Evolutionary conservation across 2,113 vertebrate species (phyloP), one percentile per base, ranked within the genome.

Genomic region (Trichomycterus rosablanca): DNA sequence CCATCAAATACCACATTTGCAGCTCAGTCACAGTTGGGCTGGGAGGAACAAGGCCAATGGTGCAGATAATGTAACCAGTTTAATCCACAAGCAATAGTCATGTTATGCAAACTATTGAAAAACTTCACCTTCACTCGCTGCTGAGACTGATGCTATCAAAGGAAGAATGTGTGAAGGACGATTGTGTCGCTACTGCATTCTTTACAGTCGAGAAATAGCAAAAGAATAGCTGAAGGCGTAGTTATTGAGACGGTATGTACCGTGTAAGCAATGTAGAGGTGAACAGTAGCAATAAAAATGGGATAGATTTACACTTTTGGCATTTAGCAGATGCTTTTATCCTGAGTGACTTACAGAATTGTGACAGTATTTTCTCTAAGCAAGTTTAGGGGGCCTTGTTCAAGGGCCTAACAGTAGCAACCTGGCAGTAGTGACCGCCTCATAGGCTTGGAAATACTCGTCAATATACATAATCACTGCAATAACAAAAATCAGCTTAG

Each of bases 101-200:
- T 43, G 52, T 40, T 64, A 63, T 71, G 62, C 48, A 56, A 80
- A 77, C 59, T 76, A 77, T 73, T 66, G 15, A 2, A 70, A 70
- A 54, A 32, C 55, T 69, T 16, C 26, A 28, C n/a, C 40, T 54
- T 60, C 66, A 58, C 24, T 20, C 16, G 48, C 39, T 67, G 40
- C 40, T 55, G 32, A 45, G 34, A 19, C 40, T 51, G 58, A 63
- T 34, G 30, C 22, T 48, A 72, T 72, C 26, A 62, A 16, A 74
- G 53, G 15, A 32, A 67, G 55, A 67, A 48, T 30, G 4, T 55
- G 40, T 30, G 4, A n/a, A n/a, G n/a, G n/a, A n/a, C n/a, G n/a
- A 30, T 4, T 30, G 26, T 49, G 42, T 23, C 42, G 4, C 8
- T 52, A 51, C 45, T 12, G 23, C 35, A 23, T 43, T 23, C 19